Evolutionary conservation across 2,113 vertebrate genomes (phyloP).

Genomic region (Smithornis capensis): DNA sequence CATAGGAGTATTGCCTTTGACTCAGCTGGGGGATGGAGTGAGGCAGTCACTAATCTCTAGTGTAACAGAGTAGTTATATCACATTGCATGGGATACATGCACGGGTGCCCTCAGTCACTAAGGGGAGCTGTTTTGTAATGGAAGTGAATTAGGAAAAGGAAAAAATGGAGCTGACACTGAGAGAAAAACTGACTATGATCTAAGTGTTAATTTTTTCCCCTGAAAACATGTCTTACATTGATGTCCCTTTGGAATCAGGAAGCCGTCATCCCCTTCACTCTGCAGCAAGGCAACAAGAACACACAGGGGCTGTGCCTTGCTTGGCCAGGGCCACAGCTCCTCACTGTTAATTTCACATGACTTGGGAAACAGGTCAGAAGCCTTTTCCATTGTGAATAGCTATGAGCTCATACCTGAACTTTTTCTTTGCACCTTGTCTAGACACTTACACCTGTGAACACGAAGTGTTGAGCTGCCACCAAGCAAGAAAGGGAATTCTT

Average conservation of each 20-base stretch:
- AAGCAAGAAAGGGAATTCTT: background rate
- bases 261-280: background rate
- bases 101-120: background rate
- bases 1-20: background rate
- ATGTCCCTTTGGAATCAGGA: background rate
- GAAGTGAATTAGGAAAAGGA: background rate
- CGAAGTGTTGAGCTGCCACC: background rate
- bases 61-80: background rate
- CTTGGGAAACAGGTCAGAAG: background rate
- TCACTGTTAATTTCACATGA: background rate
- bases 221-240: background rate
- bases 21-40: background rate
- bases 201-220: background rate
- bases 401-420: background rate
- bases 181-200: background rate
- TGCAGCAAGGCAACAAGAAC: background rate
- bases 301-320: background rate
- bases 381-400: background rate
- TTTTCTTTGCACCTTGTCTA: background rate
- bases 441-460: background rate
- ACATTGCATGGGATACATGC: background rate
- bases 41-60: background rate
- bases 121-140: conserved; percentile 34
- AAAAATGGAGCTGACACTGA: background rate
- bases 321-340: background rate